Conservation (phyloP, 2,888 invertebrate species). For the Sylvicola cinctus region DNA sequence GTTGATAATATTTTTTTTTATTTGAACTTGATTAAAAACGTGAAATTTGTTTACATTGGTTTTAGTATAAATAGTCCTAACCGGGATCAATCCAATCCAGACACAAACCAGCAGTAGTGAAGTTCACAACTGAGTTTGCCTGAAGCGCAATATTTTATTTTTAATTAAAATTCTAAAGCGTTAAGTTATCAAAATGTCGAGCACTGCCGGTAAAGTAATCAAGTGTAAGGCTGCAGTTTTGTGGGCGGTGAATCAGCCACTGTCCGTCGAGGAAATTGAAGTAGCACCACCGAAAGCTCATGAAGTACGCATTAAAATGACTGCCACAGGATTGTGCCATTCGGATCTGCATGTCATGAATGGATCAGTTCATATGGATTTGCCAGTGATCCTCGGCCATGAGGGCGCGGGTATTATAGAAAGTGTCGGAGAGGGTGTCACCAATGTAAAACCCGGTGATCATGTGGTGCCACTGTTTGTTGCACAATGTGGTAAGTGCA, state of each 20-base stretch:
- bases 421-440: conserved; percentile 78
- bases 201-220: conserved; percentile 34
- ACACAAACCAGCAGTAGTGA: no score
- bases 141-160: no score
- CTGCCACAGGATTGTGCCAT: conserved; percentile 62
- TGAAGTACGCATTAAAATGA: conserved; percentile 60
- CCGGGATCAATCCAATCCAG: no score
- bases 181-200: no score
- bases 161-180: no score
- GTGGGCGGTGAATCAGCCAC: conserved; percentile 69
- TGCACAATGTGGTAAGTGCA: conserved; percentile 83
- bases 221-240: conserved; percentile 80
- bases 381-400: conserved; percentile 78
- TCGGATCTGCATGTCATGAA: conserved; percentile 82
- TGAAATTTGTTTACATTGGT: no score
- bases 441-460: conserved; percentile 49
- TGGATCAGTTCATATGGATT: conserved; percentile 61
- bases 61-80: no score
- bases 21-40: no score
- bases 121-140: no score
- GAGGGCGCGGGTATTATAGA: conserved; percentile 85
- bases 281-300: conserved; percentile 77
- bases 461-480: conserved; percentile 76
- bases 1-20: no score
- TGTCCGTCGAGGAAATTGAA: conserved; percentile 67